A percentile compares a stretch with the other conserved stretches of the same genome.
Conservation (phyloP, 2,797 vertebrate species). For the Centropyge bicolor region DNA sequence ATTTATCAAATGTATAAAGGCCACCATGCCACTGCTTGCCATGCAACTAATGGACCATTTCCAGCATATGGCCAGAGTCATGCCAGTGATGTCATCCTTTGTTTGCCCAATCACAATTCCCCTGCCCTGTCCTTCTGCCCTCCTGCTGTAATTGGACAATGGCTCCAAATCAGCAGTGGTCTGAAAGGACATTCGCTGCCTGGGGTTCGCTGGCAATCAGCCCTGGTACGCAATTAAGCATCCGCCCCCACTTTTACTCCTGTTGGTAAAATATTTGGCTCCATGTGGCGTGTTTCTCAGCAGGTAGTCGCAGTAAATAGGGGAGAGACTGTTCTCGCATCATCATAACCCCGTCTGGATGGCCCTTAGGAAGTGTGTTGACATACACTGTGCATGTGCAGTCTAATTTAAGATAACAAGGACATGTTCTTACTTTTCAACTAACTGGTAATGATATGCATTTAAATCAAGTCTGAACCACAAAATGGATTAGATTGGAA, state of each 20-base stretch:
- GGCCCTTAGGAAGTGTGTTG: slow-evolving; percentile 9
- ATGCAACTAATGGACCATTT: slow-evolving; percentile 54
- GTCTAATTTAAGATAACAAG: background rate
- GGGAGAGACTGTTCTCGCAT: slow-evolving; percentile 20
- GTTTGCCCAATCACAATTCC: slow-evolving; percentile 65
- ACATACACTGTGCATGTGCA: slow-evolving; percentile 11
- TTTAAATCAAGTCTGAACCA: background rate
- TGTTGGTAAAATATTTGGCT: slow-evolving; percentile 80
- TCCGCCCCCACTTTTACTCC: slow-evolving; percentile 59
- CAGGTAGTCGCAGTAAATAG: slow-evolving; percentile 62
- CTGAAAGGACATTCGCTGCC: slow-evolving; percentile 75
- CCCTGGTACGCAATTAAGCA: slow-evolving; percentile 73
- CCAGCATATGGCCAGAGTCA: slow-evolving; percentile 69
- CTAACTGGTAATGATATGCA: background rate
- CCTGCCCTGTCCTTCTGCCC: slow-evolving; percentile 38
- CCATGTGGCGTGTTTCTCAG: slow-evolving; percentile 63
- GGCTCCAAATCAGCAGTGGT: slow-evolving; percentile 67
- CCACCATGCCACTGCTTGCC: background rate
- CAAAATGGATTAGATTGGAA: too few relatives aligned
- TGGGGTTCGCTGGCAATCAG: slow-evolving; percentile 62
- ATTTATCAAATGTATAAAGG: slow-evolving; percentile 2
- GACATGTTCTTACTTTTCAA: slow-evolving; percentile 1
- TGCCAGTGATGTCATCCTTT: slow-evolving; percentile 76
- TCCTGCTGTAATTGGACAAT: slow-evolving; percentile 76
- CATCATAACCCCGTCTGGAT: background rate